phyloP scores from a whole-genome alignment of 1,140 invertebrate genomes.

The Magallana angulata region DNA sequence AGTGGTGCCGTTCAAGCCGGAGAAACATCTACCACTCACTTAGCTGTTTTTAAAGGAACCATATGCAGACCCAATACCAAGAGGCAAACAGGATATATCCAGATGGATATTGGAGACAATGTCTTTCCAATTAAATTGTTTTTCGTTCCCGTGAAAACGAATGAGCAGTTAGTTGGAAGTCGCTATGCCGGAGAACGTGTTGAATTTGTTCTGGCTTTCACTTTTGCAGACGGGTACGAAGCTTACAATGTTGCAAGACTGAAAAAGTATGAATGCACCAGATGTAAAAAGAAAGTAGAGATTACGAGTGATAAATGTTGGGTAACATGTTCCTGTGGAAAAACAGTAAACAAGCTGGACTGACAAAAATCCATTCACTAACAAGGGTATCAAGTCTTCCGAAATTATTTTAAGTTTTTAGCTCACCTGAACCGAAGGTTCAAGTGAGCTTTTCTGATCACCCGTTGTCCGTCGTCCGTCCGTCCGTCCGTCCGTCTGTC shows the following conservation, averaged over 20 bases:
- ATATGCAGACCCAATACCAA: slow-evolving; percentile 52
- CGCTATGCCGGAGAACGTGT: slow-evolving; percentile 49
- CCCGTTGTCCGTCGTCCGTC: too few relatives aligned
- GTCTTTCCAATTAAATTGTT: slow-evolving; percentile 44
- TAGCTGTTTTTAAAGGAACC: slow-evolving; percentile 60
- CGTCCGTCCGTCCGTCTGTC: too few relatives aligned
- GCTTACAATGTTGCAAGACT: slow-evolving; percentile 55
- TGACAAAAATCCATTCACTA: neutral
- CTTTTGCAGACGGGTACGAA: slow-evolving; percentile 56
- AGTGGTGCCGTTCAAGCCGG: slow-evolving; percentile 13
- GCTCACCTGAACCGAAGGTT: too few relatives aligned
- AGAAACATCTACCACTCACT: neutral
- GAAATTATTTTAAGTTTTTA: too few relatives aligned
- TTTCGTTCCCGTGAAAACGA: slow-evolving; percentile 48
- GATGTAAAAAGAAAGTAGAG: slow-evolving; percentile 36
- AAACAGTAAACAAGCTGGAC: neutral
- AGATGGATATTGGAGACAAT: slow-evolving; percentile 56
- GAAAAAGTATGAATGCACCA: slow-evolving; percentile 22
- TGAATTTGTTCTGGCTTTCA: slow-evolving; percentile 60
- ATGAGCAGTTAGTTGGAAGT: slow-evolving; percentile 18
- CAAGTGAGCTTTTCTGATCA: too few relatives aligned
- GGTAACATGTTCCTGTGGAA: slow-evolving; percentile 35
- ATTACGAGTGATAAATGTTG: slow-evolving; percentile 46
- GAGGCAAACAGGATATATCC: slow-evolving; percentile 47
- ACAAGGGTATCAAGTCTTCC: too few relatives aligned